Base-by-base conservation (phyloP, 2,888 invertebrate species). In the Xestia sexstrigata region DNA sequence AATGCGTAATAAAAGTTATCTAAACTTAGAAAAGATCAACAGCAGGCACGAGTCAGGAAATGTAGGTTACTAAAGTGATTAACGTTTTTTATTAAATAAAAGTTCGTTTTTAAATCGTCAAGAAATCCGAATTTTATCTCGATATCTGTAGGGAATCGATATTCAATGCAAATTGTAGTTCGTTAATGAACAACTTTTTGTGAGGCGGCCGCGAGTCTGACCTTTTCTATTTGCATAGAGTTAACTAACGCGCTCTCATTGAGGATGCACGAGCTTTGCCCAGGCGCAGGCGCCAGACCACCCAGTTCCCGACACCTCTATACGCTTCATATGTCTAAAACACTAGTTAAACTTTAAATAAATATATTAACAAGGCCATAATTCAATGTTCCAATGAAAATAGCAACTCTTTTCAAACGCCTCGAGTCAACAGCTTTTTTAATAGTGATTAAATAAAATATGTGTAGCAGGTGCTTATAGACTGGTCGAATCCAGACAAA, bases 141-240 rank as follows among this genome's bases (percentile, higher is more conserved):
- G 52, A 78, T 76, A 81, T 87, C 75, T 60, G 69, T 67, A 35
- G 42, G 55, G 71, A 75, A 75, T 81, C 66, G 78, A 86, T 78
- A 58, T 78, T 69, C 70, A 73, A 79, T 87, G 80, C 74, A 85
- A 84, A 75, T 87, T 82, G 58, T 78, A 73, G 74, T 79, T 84
- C 69, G 74, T 85, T 87, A 87, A 87, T 87, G 82, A 87, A 89
- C 66, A 83, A 82, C 79, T 88, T 83, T 89, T 88, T 82, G 77
- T 78, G 75, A 39, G 79, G 11, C 67, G 58, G 70, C 70, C 66
- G 78, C 85, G 81, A 78, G 70, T 84, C 84, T 87, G 86, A 88
- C 84, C 89, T 87, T 90, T 85, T 85, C 86, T 83, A 90, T 91
- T 92, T 89, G 90, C 90, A 90, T 89, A 85, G 86, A 89, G 86